A percentile compares a stretch with the other conserved stretches of the same genome.
phyloP scores from a whole-genome alignment of 2,113 vertebrate genomes.

The Ceyx melanurus region DNA sequence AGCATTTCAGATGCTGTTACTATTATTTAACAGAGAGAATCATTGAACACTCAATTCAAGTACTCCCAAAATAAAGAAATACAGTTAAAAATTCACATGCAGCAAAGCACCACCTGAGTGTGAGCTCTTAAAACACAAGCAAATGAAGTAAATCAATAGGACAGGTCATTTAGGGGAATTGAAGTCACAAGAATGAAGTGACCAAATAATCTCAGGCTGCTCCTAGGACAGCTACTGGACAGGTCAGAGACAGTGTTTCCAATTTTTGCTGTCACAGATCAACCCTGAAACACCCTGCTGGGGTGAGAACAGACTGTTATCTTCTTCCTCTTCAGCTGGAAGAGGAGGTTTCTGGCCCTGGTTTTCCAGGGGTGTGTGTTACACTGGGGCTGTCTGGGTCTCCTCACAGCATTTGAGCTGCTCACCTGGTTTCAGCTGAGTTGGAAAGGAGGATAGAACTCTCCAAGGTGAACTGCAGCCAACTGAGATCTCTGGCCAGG shows the following conservation, averaged over 20 bases:
- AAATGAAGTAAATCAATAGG: conserved; percentile 33
- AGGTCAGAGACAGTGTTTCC: not conserved
- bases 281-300: not conserved
- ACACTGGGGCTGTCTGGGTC: not conserved
- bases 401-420: not conserved
- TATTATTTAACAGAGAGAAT: conserved; percentile 11
- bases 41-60: conserved; percentile 17
- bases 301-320: not conserved
- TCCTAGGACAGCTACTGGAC: not conserved
- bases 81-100: not conserved
- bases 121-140: conserved; percentile 19
- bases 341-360: not conserved
- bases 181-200: not conserved
- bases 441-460: not conserved
- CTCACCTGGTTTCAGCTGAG: rapidly evolving
- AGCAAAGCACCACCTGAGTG: conserved; percentile 9
- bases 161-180: conserved; percentile 12
- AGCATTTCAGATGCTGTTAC: conserved; percentile 21
- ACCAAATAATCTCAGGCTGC: not conserved
- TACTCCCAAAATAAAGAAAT: not conserved
- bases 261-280: not conserved
- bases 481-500: not conserved
- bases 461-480: not conserved
- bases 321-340: not conserved
- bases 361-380: not conserved